phyloP scores from a whole-genome alignment of 2,888 invertebrate genomes.

The Synanthedon myopaeformis region DNA sequence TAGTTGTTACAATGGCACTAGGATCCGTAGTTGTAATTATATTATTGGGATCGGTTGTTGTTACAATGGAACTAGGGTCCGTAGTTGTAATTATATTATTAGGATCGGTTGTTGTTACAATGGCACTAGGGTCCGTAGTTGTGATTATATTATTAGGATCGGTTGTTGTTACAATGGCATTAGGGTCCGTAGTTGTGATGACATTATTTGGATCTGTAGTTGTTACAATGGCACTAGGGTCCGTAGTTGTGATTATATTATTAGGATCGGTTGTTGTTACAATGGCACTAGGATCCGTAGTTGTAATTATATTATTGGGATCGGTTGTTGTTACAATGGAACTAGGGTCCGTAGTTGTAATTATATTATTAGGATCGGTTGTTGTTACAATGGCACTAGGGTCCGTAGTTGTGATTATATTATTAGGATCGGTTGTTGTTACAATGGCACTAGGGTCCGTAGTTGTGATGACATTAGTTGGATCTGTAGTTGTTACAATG shows the following conservation, averaged over 20 bases:
- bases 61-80: neutral
- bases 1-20: conserved; percentile 1
- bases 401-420: neutral
- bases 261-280: conserved; percentile 1
- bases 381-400: neutral
- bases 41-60: conserved; percentile 1
- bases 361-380: conserved; percentile 1
- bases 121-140: conserved; percentile 1
- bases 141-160: neutral
- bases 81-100: neutral
- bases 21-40: conserved; percentile 2
- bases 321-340: conserved; percentile 1
- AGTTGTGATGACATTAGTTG: neutral
- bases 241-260: conserved; percentile 3
- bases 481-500: neutral
- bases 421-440: conserved; percentile 1
- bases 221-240: conserved; percentile 1
- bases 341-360: conserved; percentile 1
- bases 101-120: conserved; percentile 1
- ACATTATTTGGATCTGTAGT: conserved; percentile 1
- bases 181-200: conserved; percentile 3
- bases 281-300: conserved; percentile 2
- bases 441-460: conserved; percentile 2
- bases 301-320: conserved; percentile 1
- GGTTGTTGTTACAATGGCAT: neutral